These are phyloP conservation scores for Homarus gammarus DNA, from an alignment of 2,888 invertebrate genomes.

Conservation along the genomic window DNA sequence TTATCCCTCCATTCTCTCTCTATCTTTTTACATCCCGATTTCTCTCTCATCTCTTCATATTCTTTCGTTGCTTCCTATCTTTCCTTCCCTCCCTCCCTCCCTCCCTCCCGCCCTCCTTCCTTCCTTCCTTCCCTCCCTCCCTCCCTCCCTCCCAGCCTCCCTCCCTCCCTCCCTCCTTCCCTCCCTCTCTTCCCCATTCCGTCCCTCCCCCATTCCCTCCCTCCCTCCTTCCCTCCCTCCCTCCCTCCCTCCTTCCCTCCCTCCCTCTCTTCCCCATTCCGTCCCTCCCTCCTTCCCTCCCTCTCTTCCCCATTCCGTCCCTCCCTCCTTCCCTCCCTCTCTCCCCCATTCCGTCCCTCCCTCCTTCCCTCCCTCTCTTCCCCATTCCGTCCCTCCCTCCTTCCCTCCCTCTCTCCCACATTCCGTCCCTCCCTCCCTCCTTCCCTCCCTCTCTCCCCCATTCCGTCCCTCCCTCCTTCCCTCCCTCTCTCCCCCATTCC, in stretches of 20 bases:
- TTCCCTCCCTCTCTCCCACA: neutral
- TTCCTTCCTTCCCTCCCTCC: neutral
- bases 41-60: neutral
- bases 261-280: neutral
- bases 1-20: neutral
- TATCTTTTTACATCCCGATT: neutral
- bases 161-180: neutral
- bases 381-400: neutral
- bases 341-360: neutral
- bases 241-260: neutral
- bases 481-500: neutral
- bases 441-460: neutral
- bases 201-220: neutral
- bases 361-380: neutral
- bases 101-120: neutral
- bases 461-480: neutral
- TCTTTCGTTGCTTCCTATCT: neutral
- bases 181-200: neutral
- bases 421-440: neutral
- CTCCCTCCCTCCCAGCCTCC: neutral
- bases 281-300: neutral
- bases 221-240: neutral
- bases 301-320: neutral
- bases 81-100: neutral
- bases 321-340: neutral